Evolutionary conservation across 2,888 invertebrate species (phyloP).

Genomic region (Mesochorus sp.): DNA sequence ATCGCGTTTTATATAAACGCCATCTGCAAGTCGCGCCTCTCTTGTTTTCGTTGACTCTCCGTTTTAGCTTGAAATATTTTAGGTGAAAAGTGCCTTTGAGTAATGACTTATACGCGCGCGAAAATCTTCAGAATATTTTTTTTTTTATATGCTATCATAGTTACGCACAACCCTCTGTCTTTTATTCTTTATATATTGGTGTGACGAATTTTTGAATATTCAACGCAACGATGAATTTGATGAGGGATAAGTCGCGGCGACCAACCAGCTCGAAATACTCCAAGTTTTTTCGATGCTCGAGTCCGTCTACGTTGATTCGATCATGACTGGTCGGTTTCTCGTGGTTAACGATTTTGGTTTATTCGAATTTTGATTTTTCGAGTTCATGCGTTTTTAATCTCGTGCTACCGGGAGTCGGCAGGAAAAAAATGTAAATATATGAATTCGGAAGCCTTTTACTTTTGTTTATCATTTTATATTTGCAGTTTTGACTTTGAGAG

Average conservation of each 20-base stretch:
- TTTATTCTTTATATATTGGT: neutral
- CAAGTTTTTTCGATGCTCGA: neutral
- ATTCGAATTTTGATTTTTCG: neutral
- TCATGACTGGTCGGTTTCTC: slow-evolving; percentile 50
- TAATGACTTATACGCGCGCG: neutral
- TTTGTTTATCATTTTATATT: too few relatives aligned
- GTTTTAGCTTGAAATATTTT: neutral
- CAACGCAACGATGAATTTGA: slow-evolving; percentile 4
- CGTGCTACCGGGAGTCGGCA: neutral
- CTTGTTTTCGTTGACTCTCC: neutral
- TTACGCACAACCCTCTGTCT: neutral
- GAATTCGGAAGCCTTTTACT: too few relatives aligned
- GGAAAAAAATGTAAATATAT: neutral
- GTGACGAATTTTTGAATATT: slow-evolving; percentile 35
- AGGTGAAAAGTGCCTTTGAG: slow-evolving; percentile 1
- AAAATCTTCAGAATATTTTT: slow-evolving; percentile 4
- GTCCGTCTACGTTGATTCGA: slow-evolving; percentile 44
- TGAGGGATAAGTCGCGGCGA: neutral
- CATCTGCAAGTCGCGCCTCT: neutral
- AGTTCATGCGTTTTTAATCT: too few relatives aligned
- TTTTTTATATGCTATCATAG: neutral
- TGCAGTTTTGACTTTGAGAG: too few relatives aligned
- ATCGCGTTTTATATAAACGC: too few relatives aligned
- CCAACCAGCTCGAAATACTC: neutral
- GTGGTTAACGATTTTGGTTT: slow-evolving; percentile 27